Base-by-base conservation (phyloP, 1,140 invertebrate species). In the Drosophila kepulauana region DNA sequence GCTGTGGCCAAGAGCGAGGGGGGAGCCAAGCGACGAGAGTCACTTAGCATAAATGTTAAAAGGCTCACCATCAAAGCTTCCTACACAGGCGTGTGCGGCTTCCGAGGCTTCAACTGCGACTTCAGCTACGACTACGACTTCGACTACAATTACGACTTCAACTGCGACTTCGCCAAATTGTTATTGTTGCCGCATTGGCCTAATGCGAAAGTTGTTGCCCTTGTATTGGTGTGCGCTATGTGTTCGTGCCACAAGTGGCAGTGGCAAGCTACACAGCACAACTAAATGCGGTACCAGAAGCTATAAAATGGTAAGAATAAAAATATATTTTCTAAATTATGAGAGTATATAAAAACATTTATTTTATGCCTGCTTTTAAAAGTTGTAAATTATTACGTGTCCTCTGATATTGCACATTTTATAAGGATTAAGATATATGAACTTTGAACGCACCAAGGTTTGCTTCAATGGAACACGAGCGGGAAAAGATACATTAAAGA, bases 171-270 rank as follows among this genome's bases (percentile, higher is more conserved):
- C 48, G 58, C 66, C 63, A 75, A 75, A 82, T 73, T 85, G 66
- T 61, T 75, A 72, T 58, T 66, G 46, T 66, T 49, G 68, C 49
- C 48, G 69, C 49, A 43, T 72, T 87, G 82, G 82, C 79, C 82
- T 87, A 87, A 91, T 87, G 81, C 87, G 88, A 91, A 91, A 91
- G 87, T 91, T 91, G 87, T 91, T 91, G 87, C 87, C 87, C 87
- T 91, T 91, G 87, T 91, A 68, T 88, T 88, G 68, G 85, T 89
- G 85, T 78, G 56, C 65, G 49, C 65, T 67, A 58, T 62, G 62
- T 87, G 77, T 72, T 80, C 64, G 70, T 84, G 84, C 85, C 78
- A 84, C 84, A 88, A 89, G 78, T 85, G 68, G 81, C 81, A 88
- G 56, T 78, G 70, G 68, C 81, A 88, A 84, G 62, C 25, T 33